Evolutionary conservation across 2,113 vertebrate species (phyloP), one percentile per base, ranked within the genome.

Genomic region (Engystomops pustulosus): DNA sequence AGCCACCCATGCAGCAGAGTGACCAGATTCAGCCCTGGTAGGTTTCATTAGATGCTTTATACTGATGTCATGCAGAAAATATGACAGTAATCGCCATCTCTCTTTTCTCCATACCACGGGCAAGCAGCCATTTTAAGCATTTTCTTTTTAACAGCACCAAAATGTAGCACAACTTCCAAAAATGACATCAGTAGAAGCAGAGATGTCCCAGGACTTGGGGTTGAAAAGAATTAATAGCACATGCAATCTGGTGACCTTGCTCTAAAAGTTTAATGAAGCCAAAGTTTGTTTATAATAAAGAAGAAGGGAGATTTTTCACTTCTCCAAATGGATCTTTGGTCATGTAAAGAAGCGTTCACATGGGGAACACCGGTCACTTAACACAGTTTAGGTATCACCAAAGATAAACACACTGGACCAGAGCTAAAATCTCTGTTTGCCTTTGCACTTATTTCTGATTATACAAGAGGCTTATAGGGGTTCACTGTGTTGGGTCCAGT

Each of bases 251-350:
- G 87, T 91, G 93, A 95, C 94, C 94, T 96, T 93, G 92, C 88
- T 90, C 88, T 82, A 65, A 69, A 88, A 92, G 92, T 94, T 94
- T 94, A 89, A 89, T 92, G 74, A 89, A 95, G 89, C 75, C 4
- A 86, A 86, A 88, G 89, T 88, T 90, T 95, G 94, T 95, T 95
- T 95, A 95, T 91, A 94, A 88, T 92, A 92, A 92, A 89, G 88
- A 88, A 6, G 47, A 81, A 78, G 91, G 20, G 89, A 90, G 89
- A 93, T 93, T 94, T 92, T 91, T 94, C 93, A 94, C 94, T 90
- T 92, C 90, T 93, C 93, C 94, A 95, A 92, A 95, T 94, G 90
- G 95, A 97, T 94, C 93, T 92, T 90, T 95, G 94, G 90, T 95
- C 92, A 87, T 89, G 87, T 96, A 95, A 92, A 93, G 90, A 94